Conservation (phyloP, 1,140 invertebrate genomes). For the Phocides pigmalion region DNA sequence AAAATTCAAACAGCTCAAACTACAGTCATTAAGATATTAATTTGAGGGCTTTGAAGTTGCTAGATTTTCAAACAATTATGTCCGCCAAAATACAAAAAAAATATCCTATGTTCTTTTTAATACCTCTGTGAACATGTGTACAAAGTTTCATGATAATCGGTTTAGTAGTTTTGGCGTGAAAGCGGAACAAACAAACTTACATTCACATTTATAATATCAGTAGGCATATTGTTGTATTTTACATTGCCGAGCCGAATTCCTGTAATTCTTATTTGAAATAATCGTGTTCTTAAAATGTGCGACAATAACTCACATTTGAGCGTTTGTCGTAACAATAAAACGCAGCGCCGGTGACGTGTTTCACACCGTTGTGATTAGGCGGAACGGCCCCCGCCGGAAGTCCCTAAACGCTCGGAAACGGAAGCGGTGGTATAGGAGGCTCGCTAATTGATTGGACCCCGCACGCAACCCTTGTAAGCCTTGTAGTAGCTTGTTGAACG, state of each 20-base stretch:
- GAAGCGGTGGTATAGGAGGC: constrained; percentile 67
- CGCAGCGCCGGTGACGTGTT: constrained; percentile 50
- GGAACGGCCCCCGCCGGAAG: constrained; percentile 69
- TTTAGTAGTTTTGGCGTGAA: too few species aligned
- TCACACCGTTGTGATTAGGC: constrained; percentile 58
- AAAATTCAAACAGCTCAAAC: too few species aligned
- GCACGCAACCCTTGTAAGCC: constrained; percentile 64
- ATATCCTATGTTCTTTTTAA: too few species aligned
- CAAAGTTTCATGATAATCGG: too few species aligned
- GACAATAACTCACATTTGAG: constrained; percentile 25
- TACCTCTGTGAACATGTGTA: too few species aligned
- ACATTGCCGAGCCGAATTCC: not conserved
- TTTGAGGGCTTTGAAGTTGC: too few species aligned
- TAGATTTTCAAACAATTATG: too few species aligned
- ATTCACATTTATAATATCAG: not conserved
- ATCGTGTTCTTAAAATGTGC: not conserved
- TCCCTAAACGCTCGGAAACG: constrained; percentile 78
- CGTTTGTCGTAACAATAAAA: constrained; percentile 27
- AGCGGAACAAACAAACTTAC: not conserved
- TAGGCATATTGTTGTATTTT: too few species aligned
- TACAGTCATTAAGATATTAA: too few species aligned
- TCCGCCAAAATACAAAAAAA: too few species aligned
- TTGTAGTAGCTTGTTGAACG: constrained; percentile 36
- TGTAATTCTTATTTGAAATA: constrained; percentile 1
- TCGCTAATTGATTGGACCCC: constrained; percentile 76